phyloP scores from a whole-genome alignment of 1,140 invertebrate species.

The Hetaerina americana region DNA sequence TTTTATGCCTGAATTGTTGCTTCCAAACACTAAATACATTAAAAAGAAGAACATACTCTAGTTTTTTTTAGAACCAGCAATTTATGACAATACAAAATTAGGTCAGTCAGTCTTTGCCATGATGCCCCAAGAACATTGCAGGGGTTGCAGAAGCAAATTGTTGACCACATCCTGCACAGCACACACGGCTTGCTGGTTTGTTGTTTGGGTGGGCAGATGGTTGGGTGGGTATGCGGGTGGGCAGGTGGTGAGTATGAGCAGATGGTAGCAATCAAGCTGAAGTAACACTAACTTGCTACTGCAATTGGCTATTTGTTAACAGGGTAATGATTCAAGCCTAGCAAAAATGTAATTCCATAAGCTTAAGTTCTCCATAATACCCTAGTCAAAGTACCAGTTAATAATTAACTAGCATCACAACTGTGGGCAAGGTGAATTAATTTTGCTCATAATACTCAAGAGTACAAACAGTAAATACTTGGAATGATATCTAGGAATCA shows the following conservation, averaged over 20 bases:
- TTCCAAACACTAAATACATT: background rate
- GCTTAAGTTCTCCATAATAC: background rate
- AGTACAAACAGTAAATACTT: background rate
- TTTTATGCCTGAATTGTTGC: background rate
- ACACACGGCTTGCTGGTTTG: no score
- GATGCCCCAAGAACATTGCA: background rate
- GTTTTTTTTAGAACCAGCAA: background rate
- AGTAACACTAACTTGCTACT: background rate
- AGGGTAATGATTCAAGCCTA: background rate
- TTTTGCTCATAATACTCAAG: background rate
- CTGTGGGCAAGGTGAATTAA: background rate
- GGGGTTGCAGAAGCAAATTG: background rate
- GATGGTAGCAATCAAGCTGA: background rate
- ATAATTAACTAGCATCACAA: background rate
- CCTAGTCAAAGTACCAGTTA: background rate
- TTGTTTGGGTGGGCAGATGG: background rate
- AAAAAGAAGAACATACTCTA: background rate
- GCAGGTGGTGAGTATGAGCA: background rate
- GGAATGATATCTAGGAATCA: background rate
- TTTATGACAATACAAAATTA: background rate
- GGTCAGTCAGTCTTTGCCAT: background rate
- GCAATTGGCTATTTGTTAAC: background rate
- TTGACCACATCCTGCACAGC: background rate
- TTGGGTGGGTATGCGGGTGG: background rate
- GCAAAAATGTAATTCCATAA: background rate